Percentiles rank a stretch among this genome's conserved stretches.
Conservation (phyloP, 1,140 invertebrate genomes). For the Drosophila cardini region DNA sequence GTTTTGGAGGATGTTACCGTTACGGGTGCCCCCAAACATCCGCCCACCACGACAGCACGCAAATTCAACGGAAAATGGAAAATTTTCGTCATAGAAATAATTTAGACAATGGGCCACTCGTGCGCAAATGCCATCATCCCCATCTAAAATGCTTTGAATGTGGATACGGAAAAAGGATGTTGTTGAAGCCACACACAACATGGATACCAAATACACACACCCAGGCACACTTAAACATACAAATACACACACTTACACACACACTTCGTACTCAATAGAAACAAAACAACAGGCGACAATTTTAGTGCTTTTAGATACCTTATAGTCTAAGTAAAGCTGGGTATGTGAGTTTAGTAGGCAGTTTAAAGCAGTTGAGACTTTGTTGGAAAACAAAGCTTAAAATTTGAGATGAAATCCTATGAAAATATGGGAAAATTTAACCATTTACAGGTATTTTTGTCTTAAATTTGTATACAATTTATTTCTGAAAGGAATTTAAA, state of each 20-base stretch:
- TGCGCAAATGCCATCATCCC: constrained; percentile 72
- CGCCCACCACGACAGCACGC: constrained; percentile 27
- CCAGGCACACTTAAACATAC: constrained; percentile 1
- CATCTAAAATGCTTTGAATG: constrained; percentile 31
- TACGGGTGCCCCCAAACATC: constrained; percentile 8
- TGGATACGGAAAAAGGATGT: constrained; percentile 32
- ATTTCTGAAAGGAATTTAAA: no score
- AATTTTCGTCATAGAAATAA: constrained; percentile 72
- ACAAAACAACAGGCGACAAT: constrained; percentile 61
- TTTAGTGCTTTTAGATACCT: constrained; percentile 58
- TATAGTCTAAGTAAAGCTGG: not conserved
- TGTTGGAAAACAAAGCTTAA: no score
- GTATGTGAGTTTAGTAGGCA: not conserved
- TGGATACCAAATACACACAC: constrained; percentile 9
- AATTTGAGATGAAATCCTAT: no score
- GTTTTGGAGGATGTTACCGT: constrained; percentile 15
- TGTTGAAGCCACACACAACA: constrained; percentile 30
- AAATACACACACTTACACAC: not conserved
- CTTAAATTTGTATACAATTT: no score
- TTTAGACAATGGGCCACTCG: constrained; percentile 80
- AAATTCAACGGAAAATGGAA: constrained; percentile 69
- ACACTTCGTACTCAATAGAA: constrained; percentile 34
- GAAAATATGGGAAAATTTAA: no score
- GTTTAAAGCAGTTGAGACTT: not conserved
- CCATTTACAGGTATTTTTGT: no score